Conservation (phyloP, 1,140 invertebrate genomes). For the Cyclina sinensis region DNA sequence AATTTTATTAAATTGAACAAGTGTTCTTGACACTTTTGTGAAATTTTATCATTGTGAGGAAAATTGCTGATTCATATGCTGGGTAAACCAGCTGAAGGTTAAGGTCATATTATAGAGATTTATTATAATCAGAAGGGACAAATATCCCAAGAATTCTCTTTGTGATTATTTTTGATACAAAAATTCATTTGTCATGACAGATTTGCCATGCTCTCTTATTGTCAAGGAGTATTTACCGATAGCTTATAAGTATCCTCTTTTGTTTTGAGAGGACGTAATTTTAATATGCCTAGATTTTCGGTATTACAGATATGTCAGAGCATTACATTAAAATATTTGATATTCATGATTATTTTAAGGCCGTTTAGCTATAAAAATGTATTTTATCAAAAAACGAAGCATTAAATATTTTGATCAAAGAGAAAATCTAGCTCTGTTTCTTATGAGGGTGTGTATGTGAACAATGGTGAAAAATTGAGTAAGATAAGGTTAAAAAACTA, state of each 20-base stretch:
- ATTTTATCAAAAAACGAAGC: not conserved
- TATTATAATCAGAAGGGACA: no score
- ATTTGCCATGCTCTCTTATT: not conserved
- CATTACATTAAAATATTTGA: constrained; percentile 33
- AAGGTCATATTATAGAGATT: no score
- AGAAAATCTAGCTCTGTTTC: no score
- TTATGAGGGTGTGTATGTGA: no score
- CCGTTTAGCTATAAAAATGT: not conserved
- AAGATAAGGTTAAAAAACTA: no score
- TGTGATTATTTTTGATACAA: not conserved
- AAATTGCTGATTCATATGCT: no score
- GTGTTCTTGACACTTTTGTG: no score
- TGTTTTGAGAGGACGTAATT: constrained; percentile 1
- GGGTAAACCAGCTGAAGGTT: no score
- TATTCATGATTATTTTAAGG: not conserved
- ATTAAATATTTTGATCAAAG: not conserved
- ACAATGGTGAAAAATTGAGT: no score
- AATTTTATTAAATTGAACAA: no score
- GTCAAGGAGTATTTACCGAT: not conserved
- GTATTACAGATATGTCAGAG: constrained; percentile 12
- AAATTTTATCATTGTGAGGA: no score
- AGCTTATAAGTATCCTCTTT: not conserved
- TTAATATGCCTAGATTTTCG: constrained; percentile 4
- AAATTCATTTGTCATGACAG: not conserved
- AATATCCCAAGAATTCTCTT: not conserved